Evolutionary conservation across 2,113 vertebrate genomes (phyloP), one percentile per base, ranked within the genome.

Genomic region (Ivindomyrus marchei): DNA sequence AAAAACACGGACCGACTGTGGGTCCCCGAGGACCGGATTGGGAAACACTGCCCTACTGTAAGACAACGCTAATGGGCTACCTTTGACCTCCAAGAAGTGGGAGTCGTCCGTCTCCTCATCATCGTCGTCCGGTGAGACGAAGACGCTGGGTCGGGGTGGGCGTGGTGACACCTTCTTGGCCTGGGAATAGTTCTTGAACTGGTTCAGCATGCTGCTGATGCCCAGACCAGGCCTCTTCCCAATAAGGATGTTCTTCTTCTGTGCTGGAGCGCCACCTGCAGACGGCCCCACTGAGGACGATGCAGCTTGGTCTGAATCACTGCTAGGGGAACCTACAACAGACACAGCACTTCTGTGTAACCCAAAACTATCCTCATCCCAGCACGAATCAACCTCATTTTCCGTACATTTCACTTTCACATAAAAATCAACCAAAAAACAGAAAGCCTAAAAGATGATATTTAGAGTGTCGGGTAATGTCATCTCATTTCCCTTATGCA

Each of bases 111-210:
- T 94, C 39, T 99, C 98, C 42, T 98, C 97, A 0, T 98, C 97
- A 0, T 98, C 98, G 1, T 92, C 96, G 52, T 99, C 98, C 0
- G 98, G 98, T 0, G 96, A 97, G 91, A 97, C 97, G 94, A 99
- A 99, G 62, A 98, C 96, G 24, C 97, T 98, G 0, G 96, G 97
- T 45, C 97, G 96, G 88, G 95, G 96, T 27, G 95, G 94, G 50
- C 96, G 94, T 0, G 97, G 96, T 0, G 97, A 96, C 4, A 91
- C 93, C 95, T 97, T 97, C 88, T 97, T 98, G 92, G 97, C 92
- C 0, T 97, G 98, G 0, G 96, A 94, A 77, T 97, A 98, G 94
- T 91, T 98, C 92, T 97, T 98, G 47, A 96, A 97, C 90, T 97
- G 98, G 90, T 93, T 97, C 39, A 97, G 93, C 92, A 97, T 97